These are phyloP conservation scores for Aphidius ervi DNA, from an alignment of 1,140 invertebrate species.

Conservation along the genomic window DNA sequence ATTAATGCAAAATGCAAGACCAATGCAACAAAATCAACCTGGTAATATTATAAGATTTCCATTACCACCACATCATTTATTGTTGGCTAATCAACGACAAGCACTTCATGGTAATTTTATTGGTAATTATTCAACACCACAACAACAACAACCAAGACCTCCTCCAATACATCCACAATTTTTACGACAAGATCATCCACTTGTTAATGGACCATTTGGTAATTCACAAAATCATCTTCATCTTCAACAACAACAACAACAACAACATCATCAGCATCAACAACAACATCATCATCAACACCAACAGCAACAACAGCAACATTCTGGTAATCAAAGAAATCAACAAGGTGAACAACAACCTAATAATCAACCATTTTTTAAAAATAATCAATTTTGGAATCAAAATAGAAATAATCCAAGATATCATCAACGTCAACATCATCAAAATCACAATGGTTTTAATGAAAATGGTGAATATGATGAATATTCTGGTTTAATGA, in stretches of 20 bases:
- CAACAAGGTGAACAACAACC: slow-evolving; percentile 40
- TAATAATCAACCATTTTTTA: slow-evolving; percentile 47
- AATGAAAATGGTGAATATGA: slow-evolving; percentile 56
- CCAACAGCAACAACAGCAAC: slow-evolving; percentile 40
- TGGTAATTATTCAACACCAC: slow-evolving; percentile 14
- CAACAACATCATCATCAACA: slow-evolving; percentile 21
- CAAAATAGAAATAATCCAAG: slow-evolving; percentile 42
- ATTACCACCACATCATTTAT: slow-evolving; percentile 41
- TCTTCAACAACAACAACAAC: slow-evolving; percentile 12
- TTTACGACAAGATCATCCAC: slow-evolving; percentile 36
- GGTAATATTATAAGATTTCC: slow-evolving; percentile 52
- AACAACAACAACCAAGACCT: slow-evolving; percentile 19
- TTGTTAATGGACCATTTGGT: slow-evolving; percentile 8
- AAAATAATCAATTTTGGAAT: slow-evolving; percentile 46
- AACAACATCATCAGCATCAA: slow-evolving; percentile 23
- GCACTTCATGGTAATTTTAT: slow-evolving; percentile 39
- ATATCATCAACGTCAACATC: slow-evolving; percentile 37
- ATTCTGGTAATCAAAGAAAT: slow-evolving; percentile 49
- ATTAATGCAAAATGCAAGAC: slow-evolving; percentile 44
- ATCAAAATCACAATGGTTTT: slow-evolving; percentile 39
- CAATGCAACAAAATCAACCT: slow-evolving; percentile 45
- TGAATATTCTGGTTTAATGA: slow-evolving; percentile 88
- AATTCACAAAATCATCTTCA: slow-evolving; percentile 12
- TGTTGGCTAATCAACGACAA: slow-evolving; percentile 37
- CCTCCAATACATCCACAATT: slow-evolving; percentile 39